Conservation (phyloP, 2,113 vertebrate genomes). For the Thalassarche chlororhynchos region DNA sequence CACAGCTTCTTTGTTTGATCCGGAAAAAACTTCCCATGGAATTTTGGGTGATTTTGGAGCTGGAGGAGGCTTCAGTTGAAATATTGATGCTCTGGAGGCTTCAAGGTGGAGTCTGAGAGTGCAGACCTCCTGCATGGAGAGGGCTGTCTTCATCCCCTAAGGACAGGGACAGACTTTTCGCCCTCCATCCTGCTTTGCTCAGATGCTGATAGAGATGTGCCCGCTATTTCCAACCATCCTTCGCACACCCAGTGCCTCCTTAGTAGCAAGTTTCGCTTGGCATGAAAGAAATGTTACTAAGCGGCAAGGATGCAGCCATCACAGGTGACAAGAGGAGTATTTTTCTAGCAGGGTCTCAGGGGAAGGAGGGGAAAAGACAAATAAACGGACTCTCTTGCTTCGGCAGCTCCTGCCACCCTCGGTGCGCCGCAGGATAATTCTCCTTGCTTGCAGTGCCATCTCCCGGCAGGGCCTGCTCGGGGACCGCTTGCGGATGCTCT, state of each 20-base stretch:
- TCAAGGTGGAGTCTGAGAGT: background rate
- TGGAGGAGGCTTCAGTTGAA: background rate
- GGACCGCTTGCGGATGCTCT: background rate
- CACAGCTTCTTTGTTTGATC: background rate
- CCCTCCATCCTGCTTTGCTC: too few species aligned
- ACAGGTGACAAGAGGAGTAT: background rate
- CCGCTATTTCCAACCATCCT: background rate
- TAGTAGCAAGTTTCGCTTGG: background rate
- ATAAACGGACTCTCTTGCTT: background rate
- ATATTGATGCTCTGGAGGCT: background rate
- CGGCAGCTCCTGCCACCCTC: background rate
- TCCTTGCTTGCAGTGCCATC: constrained; percentile 68
- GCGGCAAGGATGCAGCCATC: background rate
- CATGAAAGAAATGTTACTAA: background rate
- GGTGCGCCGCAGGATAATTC: background rate
- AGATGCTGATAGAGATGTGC: background rate
- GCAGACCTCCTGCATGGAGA: background rate
- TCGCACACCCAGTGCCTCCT: rapidly evolving
- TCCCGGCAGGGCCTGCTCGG: constrained; percentile 55
- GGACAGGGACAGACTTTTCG: background rate
- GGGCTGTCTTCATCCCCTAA: background rate
- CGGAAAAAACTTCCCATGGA: background rate
- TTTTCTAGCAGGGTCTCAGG: background rate
- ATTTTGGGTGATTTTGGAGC: background rate
- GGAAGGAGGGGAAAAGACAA: background rate